Percentiles rank a stretch among this genome's conserved stretches.
These are phyloP conservation scores for Megaceryle maxima DNA, from an alignment of 2,113 vertebrate genomes.

Conservation along the genomic window DNA sequence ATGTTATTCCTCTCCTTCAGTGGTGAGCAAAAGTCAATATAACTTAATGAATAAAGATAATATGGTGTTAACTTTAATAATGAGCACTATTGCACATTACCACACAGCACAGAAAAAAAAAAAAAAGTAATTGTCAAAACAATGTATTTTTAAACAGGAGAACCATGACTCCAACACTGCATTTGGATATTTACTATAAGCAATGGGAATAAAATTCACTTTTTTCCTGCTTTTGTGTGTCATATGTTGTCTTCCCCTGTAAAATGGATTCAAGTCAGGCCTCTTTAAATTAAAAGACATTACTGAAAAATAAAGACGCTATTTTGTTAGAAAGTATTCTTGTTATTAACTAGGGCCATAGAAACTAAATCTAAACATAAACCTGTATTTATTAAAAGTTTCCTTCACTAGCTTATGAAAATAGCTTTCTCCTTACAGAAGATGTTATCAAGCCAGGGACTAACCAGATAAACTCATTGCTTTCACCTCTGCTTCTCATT, in stretches of 20 bases:
- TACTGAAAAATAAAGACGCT: neutral
- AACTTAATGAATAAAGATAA: no score
- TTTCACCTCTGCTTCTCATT: neutral
- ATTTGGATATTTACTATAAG: neutral
- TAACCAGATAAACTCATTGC: neutral
- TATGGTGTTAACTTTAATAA: no score
- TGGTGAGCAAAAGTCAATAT: no score
- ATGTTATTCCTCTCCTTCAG: no score
- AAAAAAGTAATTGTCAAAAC: neutral
- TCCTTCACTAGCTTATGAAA: neutral
- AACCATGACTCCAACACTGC: neutral
- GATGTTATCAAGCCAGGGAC: neutral
- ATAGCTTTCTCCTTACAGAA: neutral
- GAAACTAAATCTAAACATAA: neutral
- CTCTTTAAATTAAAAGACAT: neutral
- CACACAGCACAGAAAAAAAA: no score
- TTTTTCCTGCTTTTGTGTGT: neutral
- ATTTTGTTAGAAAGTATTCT: neutral
- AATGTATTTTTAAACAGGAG: neutral
- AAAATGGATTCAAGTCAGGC: neutral
- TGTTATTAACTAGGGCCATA: neutral
- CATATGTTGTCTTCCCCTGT: neutral
- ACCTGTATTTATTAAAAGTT: neutral
- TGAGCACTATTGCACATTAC: no score
- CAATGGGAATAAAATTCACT: neutral